A percentile compares a stretch with the other conserved stretches of the same genome.
Conservation (phyloP, 2,888 invertebrate species). For the Autographa gamma region DNA sequence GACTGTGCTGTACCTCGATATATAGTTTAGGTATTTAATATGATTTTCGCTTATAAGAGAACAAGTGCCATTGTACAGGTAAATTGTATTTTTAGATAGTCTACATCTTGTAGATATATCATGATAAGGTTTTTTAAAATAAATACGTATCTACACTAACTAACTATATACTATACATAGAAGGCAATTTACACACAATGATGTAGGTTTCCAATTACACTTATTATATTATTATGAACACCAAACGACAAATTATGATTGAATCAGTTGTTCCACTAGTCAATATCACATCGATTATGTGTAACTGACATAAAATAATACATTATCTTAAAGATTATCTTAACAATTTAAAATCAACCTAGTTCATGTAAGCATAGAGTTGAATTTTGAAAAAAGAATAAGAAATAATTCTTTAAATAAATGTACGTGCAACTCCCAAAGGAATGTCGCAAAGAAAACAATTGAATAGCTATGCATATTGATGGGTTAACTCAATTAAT, state of each 20-base stretch:
- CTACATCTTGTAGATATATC: too few relatives aligned
- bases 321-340: conserved; percentile 11
- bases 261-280: conserved; percentile 30
- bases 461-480: conserved; percentile 52
- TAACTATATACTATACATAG: too few relatives aligned
- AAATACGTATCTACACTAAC: too few relatives aligned
- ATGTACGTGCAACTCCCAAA: conserved; percentile 34
- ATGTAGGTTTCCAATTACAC: conserved; percentile 10
- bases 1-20: too few relatives aligned
- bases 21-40: too few relatives aligned
- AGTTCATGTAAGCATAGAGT: conserved; percentile 12
- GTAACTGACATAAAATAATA: conserved; percentile 38
- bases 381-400: conserved; percentile 15
- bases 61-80: too few relatives aligned
- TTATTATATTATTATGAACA: conserved; percentile 25
- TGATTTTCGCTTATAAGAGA: too few relatives aligned
- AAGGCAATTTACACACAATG: not conserved
- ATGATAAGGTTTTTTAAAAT: too few relatives aligned
- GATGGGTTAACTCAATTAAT: conserved; percentile 48
- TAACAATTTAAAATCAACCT: conserved; percentile 17
- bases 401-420: conserved; percentile 9
- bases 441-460: conserved; percentile 62
- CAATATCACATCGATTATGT: conserved; percentile 37
- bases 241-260: conserved; percentile 51
- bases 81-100: too few relatives aligned